Evolutionary conservation across 2,888 invertebrate species (phyloP).

Genomic region (Parnassius mnemosyne): DNA sequence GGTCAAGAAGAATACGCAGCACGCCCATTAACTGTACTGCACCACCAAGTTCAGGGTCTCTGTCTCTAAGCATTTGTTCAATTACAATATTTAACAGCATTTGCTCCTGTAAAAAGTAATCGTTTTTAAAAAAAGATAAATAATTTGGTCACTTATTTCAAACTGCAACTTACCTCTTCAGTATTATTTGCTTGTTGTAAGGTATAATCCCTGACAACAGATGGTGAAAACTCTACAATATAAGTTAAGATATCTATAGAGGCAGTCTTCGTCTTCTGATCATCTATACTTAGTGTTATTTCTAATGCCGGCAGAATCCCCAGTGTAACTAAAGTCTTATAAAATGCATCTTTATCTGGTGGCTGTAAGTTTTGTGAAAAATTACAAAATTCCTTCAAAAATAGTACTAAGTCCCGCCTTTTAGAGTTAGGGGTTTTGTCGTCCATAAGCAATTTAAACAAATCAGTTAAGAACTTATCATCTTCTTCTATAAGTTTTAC

Average conservation of each 20-base stretch:
- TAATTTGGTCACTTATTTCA: background rate
- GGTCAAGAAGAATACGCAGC: constrained; percentile 94
- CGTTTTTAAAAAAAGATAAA: background rate
- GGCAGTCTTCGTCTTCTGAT: constrained; percentile 96
- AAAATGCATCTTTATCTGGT: constrained; percentile 97
- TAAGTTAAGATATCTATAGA: constrained; percentile 99
- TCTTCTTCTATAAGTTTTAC: constrained; percentile 98
- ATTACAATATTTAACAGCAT: constrained; percentile 97
- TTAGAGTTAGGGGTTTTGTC: constrained; percentile 91
- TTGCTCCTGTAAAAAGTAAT: constrained; percentile 85
- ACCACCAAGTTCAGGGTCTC: constrained; percentile 97
- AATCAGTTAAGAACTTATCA: constrained; percentile 96
- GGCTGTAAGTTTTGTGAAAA: constrained; percentile 99
- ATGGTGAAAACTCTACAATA: constrained; percentile 98
- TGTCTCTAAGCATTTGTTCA: constrained; percentile 98
- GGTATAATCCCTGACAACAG: constrained; percentile 97
- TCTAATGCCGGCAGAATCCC: constrained; percentile 94
- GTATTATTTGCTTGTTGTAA: constrained; percentile 94
- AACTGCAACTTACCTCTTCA: constrained; percentile 85
- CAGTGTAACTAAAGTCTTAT: constrained; percentile 94
- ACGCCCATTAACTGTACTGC: constrained; percentile 98
- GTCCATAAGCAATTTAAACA: constrained; percentile 96
- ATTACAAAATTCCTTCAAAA: constrained; percentile 99
- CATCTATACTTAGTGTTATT: constrained; percentile 94
- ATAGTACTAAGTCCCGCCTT: constrained; percentile 95